A percentile compares a stretch with the other conserved stretches of the same genome.
Conservation (phyloP, 2,113 vertebrate genomes). For the Petaurus breviceps region DNA sequence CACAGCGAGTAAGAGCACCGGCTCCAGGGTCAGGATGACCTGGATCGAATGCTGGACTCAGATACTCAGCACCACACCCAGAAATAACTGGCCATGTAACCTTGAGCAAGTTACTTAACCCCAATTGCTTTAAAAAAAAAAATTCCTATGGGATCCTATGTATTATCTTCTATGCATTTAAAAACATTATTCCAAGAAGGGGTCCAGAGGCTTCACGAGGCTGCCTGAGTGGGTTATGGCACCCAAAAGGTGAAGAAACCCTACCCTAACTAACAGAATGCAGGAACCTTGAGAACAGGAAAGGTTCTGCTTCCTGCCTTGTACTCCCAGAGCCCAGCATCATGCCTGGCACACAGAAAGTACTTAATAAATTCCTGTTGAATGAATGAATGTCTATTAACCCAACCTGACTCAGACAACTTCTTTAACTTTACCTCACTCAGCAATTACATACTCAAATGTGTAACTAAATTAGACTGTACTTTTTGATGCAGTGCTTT, state of each 20-base stretch:
- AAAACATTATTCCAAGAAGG: not conserved
- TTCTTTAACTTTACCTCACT: not conserved
- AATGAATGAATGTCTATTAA: not conserved
- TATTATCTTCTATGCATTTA: not conserved
- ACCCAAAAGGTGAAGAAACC: not conserved
- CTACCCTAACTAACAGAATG: not conserved
- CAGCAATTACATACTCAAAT: not conserved
- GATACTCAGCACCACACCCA: too few species aligned
- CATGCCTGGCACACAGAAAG: not conserved
- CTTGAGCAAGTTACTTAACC: too few species aligned
- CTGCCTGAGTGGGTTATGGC: not conserved
- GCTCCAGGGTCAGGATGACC: too few species aligned
- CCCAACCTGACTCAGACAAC: not conserved
- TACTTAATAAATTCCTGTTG: not conserved
- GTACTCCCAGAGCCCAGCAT: not conserved
- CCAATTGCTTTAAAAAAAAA: too few species aligned
- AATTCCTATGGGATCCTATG: not conserved
- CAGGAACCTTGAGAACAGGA: not conserved
- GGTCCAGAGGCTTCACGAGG: not conserved
- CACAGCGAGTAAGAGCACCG: too few species aligned
- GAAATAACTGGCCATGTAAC: too few species aligned
- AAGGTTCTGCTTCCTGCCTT: not conserved
- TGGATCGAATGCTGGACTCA: too few species aligned
- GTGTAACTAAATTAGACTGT: not conserved
- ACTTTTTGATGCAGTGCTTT: slow-evolving; percentile 12